phyloP scores from a whole-genome alignment of 2,888 invertebrate genomes.

The Tanytarsus gracilentus region DNA sequence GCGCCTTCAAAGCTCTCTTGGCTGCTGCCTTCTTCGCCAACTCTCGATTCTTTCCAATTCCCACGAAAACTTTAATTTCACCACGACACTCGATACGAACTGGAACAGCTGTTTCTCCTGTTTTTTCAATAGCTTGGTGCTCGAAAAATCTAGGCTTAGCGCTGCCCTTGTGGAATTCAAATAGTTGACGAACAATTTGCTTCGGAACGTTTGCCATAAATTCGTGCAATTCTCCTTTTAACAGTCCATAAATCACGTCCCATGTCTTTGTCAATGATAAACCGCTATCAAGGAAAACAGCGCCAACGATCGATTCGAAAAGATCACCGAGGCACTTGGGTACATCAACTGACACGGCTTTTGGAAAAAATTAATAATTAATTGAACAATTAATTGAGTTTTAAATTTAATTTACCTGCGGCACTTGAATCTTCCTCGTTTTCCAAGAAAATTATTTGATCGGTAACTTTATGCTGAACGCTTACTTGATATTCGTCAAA shows the following conservation, averaged over 20 bases:
- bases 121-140: conserved; percentile 34
- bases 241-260: conserved; percentile 71
- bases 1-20: conserved; percentile 54
- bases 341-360: conserved; percentile 80
- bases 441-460: conserved; percentile 11
- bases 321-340: conserved; percentile 85
- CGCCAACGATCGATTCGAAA: conserved; percentile 85
- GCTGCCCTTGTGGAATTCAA: conserved; percentile 61
- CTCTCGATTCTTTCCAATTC: conserved; percentile 60
- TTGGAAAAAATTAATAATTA: no score
- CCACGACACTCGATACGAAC: conserved; percentile 55
- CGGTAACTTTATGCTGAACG: conserved; percentile 34
- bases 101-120: conserved; percentile 48
- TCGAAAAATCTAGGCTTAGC: conserved; percentile 58
- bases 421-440: conserved; percentile 34
- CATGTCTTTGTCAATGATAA: conserved; percentile 66
- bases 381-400: conserved; percentile 9
- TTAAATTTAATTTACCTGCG: conserved; percentile 38
- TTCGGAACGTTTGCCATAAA: conserved; percentile 79
- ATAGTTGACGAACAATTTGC: conserved; percentile 77
- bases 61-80: conserved; percentile 51
- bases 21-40: conserved; percentile 71
- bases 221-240: conserved; percentile 74
- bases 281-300: conserved; percentile 77
- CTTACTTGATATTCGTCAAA: conserved; percentile 39